Base-by-base conservation (phyloP, 2,113 vertebrate species). In the Platysternon megacephalum region DNA sequence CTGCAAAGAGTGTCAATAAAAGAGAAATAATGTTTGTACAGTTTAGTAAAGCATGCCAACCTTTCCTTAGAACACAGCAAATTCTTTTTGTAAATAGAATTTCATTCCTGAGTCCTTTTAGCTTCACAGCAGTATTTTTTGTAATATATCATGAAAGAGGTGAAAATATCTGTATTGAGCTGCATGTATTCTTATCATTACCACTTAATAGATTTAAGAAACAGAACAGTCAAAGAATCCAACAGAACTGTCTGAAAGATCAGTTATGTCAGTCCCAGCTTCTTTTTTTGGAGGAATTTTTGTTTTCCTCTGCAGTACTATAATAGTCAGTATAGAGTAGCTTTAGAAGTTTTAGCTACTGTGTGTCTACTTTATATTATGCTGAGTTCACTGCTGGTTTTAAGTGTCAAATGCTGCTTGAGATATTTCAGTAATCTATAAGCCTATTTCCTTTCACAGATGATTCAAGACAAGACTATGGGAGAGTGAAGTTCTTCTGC, bases 21-120 rank as follows among this genome's bases (percentile, higher is more conserved):
- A 96, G 84, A 28, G 85, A 96, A 97, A 96, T 91, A 89, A 96
- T 96, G 90, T 98, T 98, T 98, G 85, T 95, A 94, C 91, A 95
- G 96, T 93, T 97, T 92, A 79, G 88, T 46, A 95, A 93, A 39
- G 65, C 0, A 0, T 46, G 83, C 85, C 92, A 96, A 97, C 93
- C 89, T 97, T 95, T 95, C 0, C 19, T 0, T 84, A 92, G 88
- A 96, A 92, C 48, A 35, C 39, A 94, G 88, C 2, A 85, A 95
- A 84, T 26, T 78, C 55, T 95, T 91, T 76, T 42, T 74, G 88
- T n/a, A 85, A 82, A 88, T 89, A 95, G 91, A 93, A 96, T 91
- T 92, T 79, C 78, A 90, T 84, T 92, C 72, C 61, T 2, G 1
- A 39, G 58, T 91, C 86, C 84, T 92, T 84, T 89, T 85, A 84